Evolutionary conservation across 2,113 vertebrate species (phyloP).

Genomic region (Eublepharis macularius): DNA sequence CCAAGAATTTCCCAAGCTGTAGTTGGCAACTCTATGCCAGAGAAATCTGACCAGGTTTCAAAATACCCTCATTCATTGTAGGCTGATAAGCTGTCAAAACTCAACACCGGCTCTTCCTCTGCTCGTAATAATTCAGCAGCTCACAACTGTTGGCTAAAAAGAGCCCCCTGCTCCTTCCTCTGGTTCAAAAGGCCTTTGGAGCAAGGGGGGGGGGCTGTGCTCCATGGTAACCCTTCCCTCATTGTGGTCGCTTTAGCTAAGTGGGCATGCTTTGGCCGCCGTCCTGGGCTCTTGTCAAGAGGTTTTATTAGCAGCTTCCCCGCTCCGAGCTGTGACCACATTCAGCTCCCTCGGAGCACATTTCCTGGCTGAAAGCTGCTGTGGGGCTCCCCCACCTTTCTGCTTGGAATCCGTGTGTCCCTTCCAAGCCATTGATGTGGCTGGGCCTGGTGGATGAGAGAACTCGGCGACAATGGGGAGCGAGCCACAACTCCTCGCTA

Average conservation of each 20-base stretch:
- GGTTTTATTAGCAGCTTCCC: not conserved
- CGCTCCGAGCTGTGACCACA: rapidly evolving
- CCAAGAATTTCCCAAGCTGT: too few species aligned
- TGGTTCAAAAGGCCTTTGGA: not conserved
- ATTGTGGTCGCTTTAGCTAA: not conserved
- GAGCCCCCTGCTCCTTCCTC: not conserved
- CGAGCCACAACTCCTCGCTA: slow-evolving; percentile 50
- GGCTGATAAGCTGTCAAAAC: not conserved
- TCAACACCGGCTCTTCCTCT: not conserved
- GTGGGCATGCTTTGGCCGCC: not conserved
- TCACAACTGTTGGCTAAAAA: not conserved
- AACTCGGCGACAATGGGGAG: slow-evolving; percentile 27
- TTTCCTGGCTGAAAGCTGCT: not conserved
- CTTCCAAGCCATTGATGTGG: slow-evolving; percentile 28
- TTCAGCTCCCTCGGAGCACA: not conserved
- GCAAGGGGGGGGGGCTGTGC: not conserved
- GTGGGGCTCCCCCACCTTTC: not conserved
- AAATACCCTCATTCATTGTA: not conserved
- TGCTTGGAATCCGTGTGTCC: not conserved
- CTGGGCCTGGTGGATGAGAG: slow-evolving; percentile 27
- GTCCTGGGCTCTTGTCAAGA: not conserved
- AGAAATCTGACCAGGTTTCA: not conserved
- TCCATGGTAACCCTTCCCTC: not conserved
- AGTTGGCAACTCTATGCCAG: not conserved
- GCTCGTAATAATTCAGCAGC: too few species aligned